A percentile compares a stretch with the other conserved stretches of the same genome.
Evolutionary conservation across 1,140 invertebrate species (phyloP).

Genomic region (Arion vulgaris): DNA sequence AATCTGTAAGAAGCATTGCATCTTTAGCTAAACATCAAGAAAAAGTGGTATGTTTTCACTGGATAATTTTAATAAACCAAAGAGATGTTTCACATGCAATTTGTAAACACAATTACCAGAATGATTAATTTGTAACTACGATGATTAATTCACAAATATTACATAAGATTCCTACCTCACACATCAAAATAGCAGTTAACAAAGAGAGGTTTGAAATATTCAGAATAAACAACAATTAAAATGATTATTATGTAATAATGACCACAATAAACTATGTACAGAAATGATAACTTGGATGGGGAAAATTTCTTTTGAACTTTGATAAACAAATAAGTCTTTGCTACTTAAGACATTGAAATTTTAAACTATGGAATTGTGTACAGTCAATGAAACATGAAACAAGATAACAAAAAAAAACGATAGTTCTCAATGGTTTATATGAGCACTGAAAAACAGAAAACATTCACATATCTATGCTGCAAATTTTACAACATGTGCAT

Average conservation of each 20-base stretch:
- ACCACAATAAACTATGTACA: constrained; percentile 1
- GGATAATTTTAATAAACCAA: background rate
- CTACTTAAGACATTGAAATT: constrained; percentile 18
- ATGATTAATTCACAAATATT: background rate
- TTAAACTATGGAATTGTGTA: background rate
- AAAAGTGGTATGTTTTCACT: too few relatives aligned
- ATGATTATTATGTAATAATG: background rate
- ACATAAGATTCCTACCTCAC: background rate
- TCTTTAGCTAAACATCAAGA: too few relatives aligned
- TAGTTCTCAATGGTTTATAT: background rate
- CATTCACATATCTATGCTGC: background rate
- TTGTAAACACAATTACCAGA: background rate
- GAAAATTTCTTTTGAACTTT: constrained; percentile 10
- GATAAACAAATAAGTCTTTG: constrained; percentile 6
- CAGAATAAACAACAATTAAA: background rate
- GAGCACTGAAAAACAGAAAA: background rate
- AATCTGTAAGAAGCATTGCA: too few relatives aligned
- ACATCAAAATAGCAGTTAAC: background rate
- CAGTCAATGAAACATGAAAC: background rate
- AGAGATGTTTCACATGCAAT: background rate
- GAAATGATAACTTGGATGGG: background rate
- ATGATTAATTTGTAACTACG: background rate
- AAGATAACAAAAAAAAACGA: background rate
- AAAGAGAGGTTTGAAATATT: background rate
- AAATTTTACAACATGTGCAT: background rate